Evolutionary conservation across 2,113 vertebrate genomes (phyloP).

Genomic region (Cochlearius cochlearius): DNA sequence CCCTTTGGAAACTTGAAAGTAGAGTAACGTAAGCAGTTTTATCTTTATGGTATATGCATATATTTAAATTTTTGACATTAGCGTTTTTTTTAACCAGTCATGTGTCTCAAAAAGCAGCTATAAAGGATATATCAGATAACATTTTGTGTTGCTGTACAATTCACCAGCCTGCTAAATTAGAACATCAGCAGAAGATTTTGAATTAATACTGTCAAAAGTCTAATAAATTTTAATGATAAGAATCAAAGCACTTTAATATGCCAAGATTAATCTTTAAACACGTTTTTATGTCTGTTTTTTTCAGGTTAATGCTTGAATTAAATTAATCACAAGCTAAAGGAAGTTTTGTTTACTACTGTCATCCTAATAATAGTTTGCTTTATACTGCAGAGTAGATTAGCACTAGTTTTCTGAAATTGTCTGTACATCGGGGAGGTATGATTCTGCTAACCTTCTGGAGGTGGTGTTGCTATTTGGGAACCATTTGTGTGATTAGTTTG

Average conservation of each 20-base stretch:
- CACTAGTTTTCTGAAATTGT: neutral
- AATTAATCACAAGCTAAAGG: neutral
- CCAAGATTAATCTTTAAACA: neutral
- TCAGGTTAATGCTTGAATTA: neutral
- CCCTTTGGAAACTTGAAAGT: neutral
- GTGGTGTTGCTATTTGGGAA: neutral
- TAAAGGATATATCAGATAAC: neutral
- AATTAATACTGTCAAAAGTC: conserved; percentile 32
- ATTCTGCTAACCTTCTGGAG: neutral
- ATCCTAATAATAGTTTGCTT: neutral
- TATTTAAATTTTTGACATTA: neutral
- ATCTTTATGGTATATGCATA: neutral
- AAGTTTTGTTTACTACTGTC: conserved; percentile 8
- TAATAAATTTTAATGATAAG: conserved; percentile 34
- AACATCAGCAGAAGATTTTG: neutral
- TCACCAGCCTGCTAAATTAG: neutral
- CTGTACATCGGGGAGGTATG: neutral
- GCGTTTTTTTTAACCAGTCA: conserved; percentile 1
- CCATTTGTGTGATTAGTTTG: neutral
- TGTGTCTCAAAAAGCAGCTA: neutral
- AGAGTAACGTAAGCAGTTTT: neutral
- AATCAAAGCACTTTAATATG: neutral
- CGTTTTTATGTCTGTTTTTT: neutral
- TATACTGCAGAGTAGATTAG: neutral
- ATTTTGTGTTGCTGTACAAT: neutral